phyloP scores from a whole-genome alignment of 2,113 vertebrate species.

The Carassius carassius region DNA sequence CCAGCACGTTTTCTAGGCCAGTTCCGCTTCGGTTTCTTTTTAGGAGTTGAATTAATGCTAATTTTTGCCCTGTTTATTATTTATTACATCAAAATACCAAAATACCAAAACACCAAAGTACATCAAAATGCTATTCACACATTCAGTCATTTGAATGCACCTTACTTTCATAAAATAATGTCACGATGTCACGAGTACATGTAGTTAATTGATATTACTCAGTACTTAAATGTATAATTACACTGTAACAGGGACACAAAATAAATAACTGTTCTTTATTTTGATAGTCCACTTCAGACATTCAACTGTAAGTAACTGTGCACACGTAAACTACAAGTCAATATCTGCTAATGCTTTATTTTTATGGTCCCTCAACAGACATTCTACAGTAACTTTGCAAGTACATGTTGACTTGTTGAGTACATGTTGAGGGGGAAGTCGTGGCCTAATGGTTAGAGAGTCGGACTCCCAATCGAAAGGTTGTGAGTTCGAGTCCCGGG shows the following conservation, averaged over 20 bases:
- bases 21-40: slow-evolving; percentile 10
- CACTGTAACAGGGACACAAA: too few relatives aligned
- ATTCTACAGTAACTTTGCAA: not conserved
- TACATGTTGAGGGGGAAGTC: too few relatives aligned
- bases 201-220: too few relatives aligned
- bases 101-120: too few relatives aligned
- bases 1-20: slow-evolving; percentile 2
- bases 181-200: not conserved
- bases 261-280: not conserved
- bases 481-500: too few relatives aligned
- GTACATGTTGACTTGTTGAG: not conserved
- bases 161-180: not conserved
- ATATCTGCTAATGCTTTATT: not conserved
- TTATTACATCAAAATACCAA: too few relatives aligned
- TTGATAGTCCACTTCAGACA: not conserved
- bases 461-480: too few relatives aligned
- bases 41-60: not conserved
- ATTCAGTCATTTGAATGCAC: not conserved
- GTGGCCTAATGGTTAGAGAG: too few relatives aligned
- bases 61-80: not conserved
- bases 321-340: not conserved
- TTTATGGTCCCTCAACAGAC: not conserved
- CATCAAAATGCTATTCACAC: not conserved
- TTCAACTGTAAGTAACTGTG: not conserved
- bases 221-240: too few relatives aligned